Evolutionary conservation across 2,888 invertebrate species (phyloP).

Genomic region (Chouioia cunea): DNA sequence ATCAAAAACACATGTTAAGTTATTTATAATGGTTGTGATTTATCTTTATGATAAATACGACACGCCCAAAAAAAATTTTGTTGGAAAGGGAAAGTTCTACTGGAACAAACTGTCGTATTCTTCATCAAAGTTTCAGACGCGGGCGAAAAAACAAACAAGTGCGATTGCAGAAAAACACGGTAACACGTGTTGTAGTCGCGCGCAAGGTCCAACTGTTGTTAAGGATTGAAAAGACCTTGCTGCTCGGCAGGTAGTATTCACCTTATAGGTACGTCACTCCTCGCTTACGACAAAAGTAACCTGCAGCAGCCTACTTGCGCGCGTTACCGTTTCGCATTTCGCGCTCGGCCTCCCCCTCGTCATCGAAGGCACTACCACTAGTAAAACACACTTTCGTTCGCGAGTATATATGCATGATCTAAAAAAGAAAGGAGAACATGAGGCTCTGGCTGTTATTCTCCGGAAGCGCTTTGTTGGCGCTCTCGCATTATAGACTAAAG

Average conservation of each 20-base stretch:
- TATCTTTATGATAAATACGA: too few species aligned
- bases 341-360: neutral
- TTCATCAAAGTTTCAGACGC: too few species aligned
- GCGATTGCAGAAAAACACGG: neutral
- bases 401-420: neutral
- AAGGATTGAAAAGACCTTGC: constrained; percentile 24
- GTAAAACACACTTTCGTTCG: neutral
- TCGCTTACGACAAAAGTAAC: constrained; percentile 14
- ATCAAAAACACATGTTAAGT: too few species aligned
- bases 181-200: neutral
- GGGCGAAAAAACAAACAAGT: constrained; percentile 13
- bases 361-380: constrained; percentile 2
- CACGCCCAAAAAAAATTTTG: too few species aligned
- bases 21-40: too few species aligned
- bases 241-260: constrained; percentile 34
- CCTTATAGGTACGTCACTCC: neutral
- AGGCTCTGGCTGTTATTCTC: constrained; percentile 43
- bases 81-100: too few species aligned
- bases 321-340: neutral
- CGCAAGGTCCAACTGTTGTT: constrained; percentile 38
- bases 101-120: too few species aligned
- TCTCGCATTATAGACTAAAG: constrained; percentile 51
- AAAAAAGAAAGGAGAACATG: neutral
- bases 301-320: constrained; percentile 10
- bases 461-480: constrained; percentile 56